These are phyloP conservation scores for Machimus rusticus DNA, from an alignment of 2,888 invertebrate species.

Conservation along the genomic window DNA sequence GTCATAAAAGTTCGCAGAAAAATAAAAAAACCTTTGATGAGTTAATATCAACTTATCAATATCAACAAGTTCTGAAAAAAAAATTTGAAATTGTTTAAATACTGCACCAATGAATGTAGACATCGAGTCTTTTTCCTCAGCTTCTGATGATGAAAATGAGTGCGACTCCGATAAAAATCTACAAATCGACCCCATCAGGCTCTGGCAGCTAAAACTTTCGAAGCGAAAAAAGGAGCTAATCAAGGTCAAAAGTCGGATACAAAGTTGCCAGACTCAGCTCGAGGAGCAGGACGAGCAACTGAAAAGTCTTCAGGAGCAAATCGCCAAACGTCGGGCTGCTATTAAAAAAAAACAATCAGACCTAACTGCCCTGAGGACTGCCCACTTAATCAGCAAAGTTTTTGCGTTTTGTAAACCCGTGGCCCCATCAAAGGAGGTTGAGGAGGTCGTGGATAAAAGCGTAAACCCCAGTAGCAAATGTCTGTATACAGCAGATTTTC, in stretches of 20 bases:
- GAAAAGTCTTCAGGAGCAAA: constrained; percentile 11
- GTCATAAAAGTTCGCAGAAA: neutral
- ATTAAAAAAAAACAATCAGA: constrained; percentile 22
- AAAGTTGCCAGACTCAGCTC: constrained; percentile 2
- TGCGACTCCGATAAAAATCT: neutral
- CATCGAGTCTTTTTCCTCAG: neutral
- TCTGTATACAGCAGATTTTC: constrained; percentile 32
- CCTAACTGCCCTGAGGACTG: constrained; percentile 28
- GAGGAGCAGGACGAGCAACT: constrained; percentile 12
- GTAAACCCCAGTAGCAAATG: neutral
- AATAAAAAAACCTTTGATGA: too few species aligned
- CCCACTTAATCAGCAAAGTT: constrained; percentile 43
- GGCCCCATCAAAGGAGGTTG: neutral
- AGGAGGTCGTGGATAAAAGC: neutral
- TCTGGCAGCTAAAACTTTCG: neutral
- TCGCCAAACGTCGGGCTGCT: neutral
- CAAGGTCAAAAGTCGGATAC: neutral
- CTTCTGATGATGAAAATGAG: neutral
- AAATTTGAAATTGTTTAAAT: neutral
- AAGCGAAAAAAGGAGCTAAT: neutral
- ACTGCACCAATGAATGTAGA: neutral
- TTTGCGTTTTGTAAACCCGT: constrained; percentile 42
- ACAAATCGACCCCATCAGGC: neutral
- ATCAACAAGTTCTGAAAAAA: too few species aligned
- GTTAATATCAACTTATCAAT: too few species aligned